phyloP scores from a whole-genome alignment of 35 echinoderm and acorn worm species.

The Ophiothrix spiculata region DNA sequence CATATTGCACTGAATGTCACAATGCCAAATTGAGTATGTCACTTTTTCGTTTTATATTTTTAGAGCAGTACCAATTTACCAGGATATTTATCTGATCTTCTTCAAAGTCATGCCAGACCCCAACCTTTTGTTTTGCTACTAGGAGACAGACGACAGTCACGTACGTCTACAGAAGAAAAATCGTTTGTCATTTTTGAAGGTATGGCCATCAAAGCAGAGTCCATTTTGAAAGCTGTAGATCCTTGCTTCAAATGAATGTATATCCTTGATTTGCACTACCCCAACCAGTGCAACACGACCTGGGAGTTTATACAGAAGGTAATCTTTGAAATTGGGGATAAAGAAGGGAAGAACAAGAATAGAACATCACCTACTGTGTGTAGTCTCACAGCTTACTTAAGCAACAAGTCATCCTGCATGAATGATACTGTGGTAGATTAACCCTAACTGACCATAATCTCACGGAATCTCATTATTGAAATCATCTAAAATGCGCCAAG shows the following conservation, averaged over 20 bases:
- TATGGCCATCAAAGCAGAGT: background rate
- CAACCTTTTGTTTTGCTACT: slow-evolving; percentile 11
- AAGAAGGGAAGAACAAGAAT: slow-evolving; percentile 12
- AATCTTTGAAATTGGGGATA: slow-evolving; percentile 17
- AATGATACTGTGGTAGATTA: no score
- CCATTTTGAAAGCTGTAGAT: slow-evolving; percentile 22
- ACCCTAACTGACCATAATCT: no score
- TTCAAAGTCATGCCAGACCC: background rate
- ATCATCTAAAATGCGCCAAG: no score
- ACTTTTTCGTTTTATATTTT: background rate
- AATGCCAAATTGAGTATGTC: background rate
- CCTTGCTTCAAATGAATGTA: slow-evolving; percentile 13
- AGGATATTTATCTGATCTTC: background rate
- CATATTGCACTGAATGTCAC: background rate
- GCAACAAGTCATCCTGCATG: background rate
- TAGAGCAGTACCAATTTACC: background rate
- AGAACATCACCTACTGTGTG: background rate
- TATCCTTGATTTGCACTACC: slow-evolving; percentile 5
- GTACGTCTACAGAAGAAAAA: background rate
- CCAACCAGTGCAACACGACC: slow-evolving; percentile 3
- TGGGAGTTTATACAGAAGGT: slow-evolving; percentile 35
- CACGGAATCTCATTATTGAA: no score
- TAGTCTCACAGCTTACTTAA: background rate
- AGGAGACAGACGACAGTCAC: background rate
- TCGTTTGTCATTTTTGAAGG: slow-evolving; percentile 19